Conservation (phyloP, 92 coral and sea anemone genomes). For the Actinostola sp. region DNA sequence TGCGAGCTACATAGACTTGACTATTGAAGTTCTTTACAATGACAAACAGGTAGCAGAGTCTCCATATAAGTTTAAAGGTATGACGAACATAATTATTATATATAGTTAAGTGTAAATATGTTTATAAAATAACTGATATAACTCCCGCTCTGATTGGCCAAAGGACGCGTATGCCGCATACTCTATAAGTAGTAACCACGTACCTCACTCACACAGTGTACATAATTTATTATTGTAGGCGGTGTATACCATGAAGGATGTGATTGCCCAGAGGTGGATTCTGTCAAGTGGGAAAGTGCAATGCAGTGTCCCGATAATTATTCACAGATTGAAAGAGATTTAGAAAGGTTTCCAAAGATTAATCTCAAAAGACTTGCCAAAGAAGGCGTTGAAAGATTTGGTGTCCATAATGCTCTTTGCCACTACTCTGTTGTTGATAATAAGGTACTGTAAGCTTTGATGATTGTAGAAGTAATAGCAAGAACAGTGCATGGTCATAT, state of each 20-base stretch:
- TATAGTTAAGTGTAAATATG: too few relatives aligned
- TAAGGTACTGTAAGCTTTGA: slow-evolving; percentile 82
- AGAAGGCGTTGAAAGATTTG: slow-evolving; percentile 94
- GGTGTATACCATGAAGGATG: slow-evolving; percentile 96
- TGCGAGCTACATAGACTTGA: slow-evolving; percentile 78
- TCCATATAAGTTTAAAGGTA: slow-evolving; percentile 85
- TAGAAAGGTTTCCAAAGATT: slow-evolving; percentile 73
- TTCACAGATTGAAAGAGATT: slow-evolving; percentile 80
- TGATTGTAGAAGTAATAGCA: too few relatives aligned
- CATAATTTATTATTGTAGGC: not conserved
- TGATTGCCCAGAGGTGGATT: slow-evolving; percentile 78
- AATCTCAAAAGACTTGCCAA: slow-evolving; percentile 65
- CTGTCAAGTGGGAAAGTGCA: slow-evolving; percentile 62
- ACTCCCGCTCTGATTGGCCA: too few relatives aligned
- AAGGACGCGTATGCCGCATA: too few relatives aligned
- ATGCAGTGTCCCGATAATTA: slow-evolving; percentile 76
- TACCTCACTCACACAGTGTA: too few relatives aligned
- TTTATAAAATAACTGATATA: too few relatives aligned
- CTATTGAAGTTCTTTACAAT: slow-evolving; percentile 69
- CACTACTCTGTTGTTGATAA: slow-evolving; percentile 90
- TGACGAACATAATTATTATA: not conserved
- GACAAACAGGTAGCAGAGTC: slow-evolving; percentile 88
- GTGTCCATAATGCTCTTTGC: slow-evolving; percentile 88
- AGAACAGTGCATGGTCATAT: too few relatives aligned
- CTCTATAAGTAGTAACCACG: too few relatives aligned